Percentiles rank a stretch among this genome's conserved stretches.
Conservation (phyloP, 2,888 invertebrate species). For the Erebia ligea region DNA sequence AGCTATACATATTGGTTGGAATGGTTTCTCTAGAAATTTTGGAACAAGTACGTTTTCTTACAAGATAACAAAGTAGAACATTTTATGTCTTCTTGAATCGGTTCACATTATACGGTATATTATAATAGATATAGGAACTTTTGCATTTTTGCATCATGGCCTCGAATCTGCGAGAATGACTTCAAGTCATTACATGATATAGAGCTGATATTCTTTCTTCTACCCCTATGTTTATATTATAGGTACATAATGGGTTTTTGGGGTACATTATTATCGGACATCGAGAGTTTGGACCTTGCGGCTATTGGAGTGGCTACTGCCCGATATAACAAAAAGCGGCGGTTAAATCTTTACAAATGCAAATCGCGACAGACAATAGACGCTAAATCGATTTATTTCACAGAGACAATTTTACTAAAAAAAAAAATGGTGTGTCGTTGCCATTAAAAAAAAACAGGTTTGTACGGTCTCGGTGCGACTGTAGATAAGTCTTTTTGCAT, state of each 20-base stretch:
- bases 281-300: not conserved
- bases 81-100: no score
- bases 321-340: slow-evolving; percentile 29
- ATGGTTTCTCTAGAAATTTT: no score
- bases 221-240: not conserved
- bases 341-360: slow-evolving; percentile 34
- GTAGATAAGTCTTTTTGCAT: slow-evolving; percentile 10
- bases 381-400: slow-evolving; percentile 19
- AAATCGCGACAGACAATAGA: slow-evolving; percentile 26
- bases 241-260: not conserved
- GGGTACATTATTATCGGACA: not conserved
- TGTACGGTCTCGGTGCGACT: slow-evolving; percentile 1
- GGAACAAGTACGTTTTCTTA: no score
- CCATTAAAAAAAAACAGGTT: slow-evolving; percentile 15
- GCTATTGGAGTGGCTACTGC: slow-evolving; percentile 15
- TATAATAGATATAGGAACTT: not conserved
- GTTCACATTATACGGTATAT: no score
- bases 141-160: not conserved
- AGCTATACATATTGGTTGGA: no score
- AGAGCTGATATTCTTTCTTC: not conserved
- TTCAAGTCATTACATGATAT: not conserved
- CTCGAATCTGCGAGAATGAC: not conserved
- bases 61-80: no score
- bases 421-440: not conserved
- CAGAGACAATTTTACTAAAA: slow-evolving; percentile 3